Percentiles rank a stretch among this genome's conserved stretches.
phyloP scores from a whole-genome alignment of 2,797 vertebrate genomes.

The Halcyon chelicuti region DNA sequence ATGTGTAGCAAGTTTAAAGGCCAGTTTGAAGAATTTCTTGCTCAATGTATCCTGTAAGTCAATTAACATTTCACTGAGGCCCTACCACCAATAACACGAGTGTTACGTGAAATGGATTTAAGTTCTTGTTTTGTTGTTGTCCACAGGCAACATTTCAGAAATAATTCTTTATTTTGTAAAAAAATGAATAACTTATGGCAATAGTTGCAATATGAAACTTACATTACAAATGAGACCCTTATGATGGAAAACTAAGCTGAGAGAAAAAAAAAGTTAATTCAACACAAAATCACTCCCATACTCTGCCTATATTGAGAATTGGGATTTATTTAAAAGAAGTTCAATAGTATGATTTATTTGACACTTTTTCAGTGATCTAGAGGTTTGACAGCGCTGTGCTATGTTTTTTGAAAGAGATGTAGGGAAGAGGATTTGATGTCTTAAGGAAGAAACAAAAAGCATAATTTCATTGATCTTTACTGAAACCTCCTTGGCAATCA shows the following conservation, averaged over 20 bases:
- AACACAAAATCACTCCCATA: background rate
- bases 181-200: background rate
- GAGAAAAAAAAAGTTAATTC: background rate
- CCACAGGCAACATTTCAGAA: background rate
- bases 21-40: background rate
- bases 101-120: background rate
- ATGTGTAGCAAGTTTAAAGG: background rate
- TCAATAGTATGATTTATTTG: background rate
- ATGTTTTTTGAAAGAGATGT: background rate
- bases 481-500: background rate
- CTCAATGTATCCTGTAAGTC: background rate
- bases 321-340: background rate
- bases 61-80: background rate
- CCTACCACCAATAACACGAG: background rate
- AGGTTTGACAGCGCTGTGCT: background rate
- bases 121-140: background rate
- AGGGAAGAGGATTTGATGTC: background rate
- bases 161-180: background rate
- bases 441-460: background rate
- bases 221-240: background rate
- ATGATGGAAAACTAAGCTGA: background rate
- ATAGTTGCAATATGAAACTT: background rate
- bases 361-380: background rate
- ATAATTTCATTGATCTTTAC: background rate
- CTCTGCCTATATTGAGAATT: background rate